A percentile compares a stretch with the other conserved stretches of the same genome.
These are phyloP conservation scores for Rhinogobio ventralis DNA, from an alignment of 2,797 vertebrate genomes.

Conservation along the genomic window DNA sequence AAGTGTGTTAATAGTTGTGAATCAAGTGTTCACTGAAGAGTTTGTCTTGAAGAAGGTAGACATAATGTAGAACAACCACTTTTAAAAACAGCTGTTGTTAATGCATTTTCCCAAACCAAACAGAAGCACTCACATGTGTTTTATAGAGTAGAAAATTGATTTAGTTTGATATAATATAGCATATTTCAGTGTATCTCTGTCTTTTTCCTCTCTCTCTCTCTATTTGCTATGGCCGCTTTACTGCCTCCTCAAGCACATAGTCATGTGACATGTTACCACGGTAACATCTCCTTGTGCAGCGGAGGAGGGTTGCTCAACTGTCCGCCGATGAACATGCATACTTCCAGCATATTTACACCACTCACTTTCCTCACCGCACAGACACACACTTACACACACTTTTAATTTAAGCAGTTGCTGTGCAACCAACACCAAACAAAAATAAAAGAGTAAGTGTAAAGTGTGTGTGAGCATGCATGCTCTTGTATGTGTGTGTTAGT, in stretches of 20 bases:
- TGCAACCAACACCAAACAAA: constrained; percentile 20
- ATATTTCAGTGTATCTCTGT: constrained; percentile 35
- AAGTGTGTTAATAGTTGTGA: not conserved
- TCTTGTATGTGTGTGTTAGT: not conserved
- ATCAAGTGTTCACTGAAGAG: not conserved
- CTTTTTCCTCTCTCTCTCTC: not conserved
- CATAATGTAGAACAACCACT: not conserved
- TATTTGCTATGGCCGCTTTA: constrained; percentile 39
- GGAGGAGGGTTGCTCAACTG: constrained; percentile 50
- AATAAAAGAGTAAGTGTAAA: constrained; percentile 18
- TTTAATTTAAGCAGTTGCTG: constrained; percentile 24
- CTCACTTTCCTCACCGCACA: constrained; percentile 26
- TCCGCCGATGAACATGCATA: constrained; percentile 45
- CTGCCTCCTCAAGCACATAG: constrained; percentile 40
- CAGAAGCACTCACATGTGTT: not conserved
- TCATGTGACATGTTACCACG: constrained; percentile 71
- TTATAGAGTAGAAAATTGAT: not conserved
- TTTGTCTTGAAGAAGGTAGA: not conserved
- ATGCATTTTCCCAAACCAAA: not conserved
- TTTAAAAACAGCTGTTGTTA: not conserved
- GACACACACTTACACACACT: constrained; percentile 33
- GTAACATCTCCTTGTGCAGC: constrained; percentile 65
- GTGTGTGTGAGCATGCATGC: not conserved
- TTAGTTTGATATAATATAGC: constrained; percentile 8
- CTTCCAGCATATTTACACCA: constrained; percentile 38